Base-by-base conservation (phyloP, 2,113 vertebrate species). In the Conger conger region DNA sequence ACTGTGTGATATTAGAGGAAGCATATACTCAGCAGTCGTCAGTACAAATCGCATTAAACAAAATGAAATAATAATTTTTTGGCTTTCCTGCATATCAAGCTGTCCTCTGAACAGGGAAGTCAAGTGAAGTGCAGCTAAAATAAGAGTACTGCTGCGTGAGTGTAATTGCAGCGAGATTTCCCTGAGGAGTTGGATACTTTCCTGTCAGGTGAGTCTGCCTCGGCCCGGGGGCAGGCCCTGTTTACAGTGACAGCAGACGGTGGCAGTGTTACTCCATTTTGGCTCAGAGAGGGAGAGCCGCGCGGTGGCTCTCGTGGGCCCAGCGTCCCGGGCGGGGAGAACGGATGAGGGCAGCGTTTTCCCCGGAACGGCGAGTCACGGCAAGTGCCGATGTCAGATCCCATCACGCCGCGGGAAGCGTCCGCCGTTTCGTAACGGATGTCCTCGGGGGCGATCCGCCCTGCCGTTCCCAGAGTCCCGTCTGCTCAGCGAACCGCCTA, bases 211-310 rank as follows among this genome's bases (percentile, higher is more conserved):
- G 27, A 7, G 36, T 4, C 0, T 9, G 20, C 3, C 42, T 3
- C 17, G 5, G 18, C 35, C 35, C 2, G 33, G 13, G 20, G 1
- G 27, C 18, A 38, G 76, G 37, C 37, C 20, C 57, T 54, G 33
- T 82, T 33, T 36, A 15, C 15, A 33, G 7, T 33, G n/a, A 57
- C 76, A 86, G 83, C 85, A 86, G 83, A 84, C 54, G 87, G 82
- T 82, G 84, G 84, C 84, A 89, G 80, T 36, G 79, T 53, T n/a
- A 16, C 60, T 45, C 54, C 82, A 86, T 81, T 37, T 82, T 16
- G 63, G n/a, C 4, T 73, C 68, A 73, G 13, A 33, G 11, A 6
- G 20, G 13, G 15, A 23, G 20, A 73, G 68, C 13, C 3, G 20
- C 16, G 6, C n/a, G 2, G 8, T 27, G 68, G 27, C 60, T 83